Base-by-base conservation (phyloP, 2,888 invertebrate species). In the Mylabris sibirica region DNA sequence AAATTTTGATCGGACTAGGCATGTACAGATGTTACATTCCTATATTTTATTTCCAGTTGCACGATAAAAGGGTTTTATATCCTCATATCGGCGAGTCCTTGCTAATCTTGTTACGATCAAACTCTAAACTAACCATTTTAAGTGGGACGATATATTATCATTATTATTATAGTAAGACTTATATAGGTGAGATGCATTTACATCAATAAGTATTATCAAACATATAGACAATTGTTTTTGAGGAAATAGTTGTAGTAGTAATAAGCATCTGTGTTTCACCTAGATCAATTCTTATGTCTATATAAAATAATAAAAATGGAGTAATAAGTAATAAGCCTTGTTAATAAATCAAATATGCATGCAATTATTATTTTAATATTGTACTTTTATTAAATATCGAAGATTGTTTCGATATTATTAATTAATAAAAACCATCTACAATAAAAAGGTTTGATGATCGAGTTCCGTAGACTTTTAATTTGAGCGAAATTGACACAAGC, bases 21-120 rank as follows among this genome's bases (percentile, higher is more conserved):
- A 65, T 72, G 67, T 73, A 49, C 73, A 74, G 74, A 74, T 75
- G 75, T 75, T 72, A 73, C 72, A 74, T 73, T 73, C 71, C 72
- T 73, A 73, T 74, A 74, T 74, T 74, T 75, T 75, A 75, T 74
- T 74, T 76, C 72, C 70, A 71, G 68, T 68, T 68, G 73, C 71
- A 72, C 75, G 72, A 74, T 75, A 74, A 76, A 74, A 76, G 72
- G 74, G 72, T 75, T 76, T 76, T 76, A 76, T 72, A 68, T 72
- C 72, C 72, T 73, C 67, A 65, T 75, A 73, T 73, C 71, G 53
- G 12, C 53, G 74, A 74, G 72, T 74, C 71, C 71, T 72, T 74
- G 72, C 71, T 75, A 74, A 76, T 76, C 75, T 71, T 73, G 74
- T 74, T 76, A 72, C 74, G 72, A 74, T 71, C 73, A 71, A 65